Evolutionary conservation across 2,888 invertebrate species (phyloP), one percentile per base, ranked within the genome.

Genomic region (Linyphia triangularis): DNA sequence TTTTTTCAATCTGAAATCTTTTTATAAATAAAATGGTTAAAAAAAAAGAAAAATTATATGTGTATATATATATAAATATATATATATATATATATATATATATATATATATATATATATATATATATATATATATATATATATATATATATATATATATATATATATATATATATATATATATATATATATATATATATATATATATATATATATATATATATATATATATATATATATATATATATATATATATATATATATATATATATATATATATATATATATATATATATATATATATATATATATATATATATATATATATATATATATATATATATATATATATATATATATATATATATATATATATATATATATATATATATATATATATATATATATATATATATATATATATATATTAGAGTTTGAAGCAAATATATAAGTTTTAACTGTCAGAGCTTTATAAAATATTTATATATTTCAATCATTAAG

Each of bases 121-220:
- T 67, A 67, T 13, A 30, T 10, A 67, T 28, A 67, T 67, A 67
- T 67, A 67, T 67, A 67, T 67, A 67, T 26, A 67, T 67, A 67
- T 30, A 67, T 30, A 30, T 67, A 67, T 30, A 26, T 67, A 30
- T 67, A 67, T 67, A 67, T 30, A 67, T 30, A 26, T 67, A 67
- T 67, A 67, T 67, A 67, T 67, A 67, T 67, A 67, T 67, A 67
- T 67, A 67, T 67, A 67, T 67, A 67, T 67, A 67, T 67, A 67
- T 67, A 67, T 67, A 67, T 67, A 67, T 67, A 67, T 67, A 67
- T 67, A 67, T 67, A 67, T 67, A 67, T 28, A 30, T 67, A 67
- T 67, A 67, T 67, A 63, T 22, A 22, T 30, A 30, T 30, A 67
- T 67, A 30, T 67, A 28, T 30, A 30, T 67, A 67, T 30, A 30